Percentiles rank a stretch among this genome's conserved stretches.
Conservation (phyloP, 2,797 vertebrate species). For the Bradypodion pumilum region DNA sequence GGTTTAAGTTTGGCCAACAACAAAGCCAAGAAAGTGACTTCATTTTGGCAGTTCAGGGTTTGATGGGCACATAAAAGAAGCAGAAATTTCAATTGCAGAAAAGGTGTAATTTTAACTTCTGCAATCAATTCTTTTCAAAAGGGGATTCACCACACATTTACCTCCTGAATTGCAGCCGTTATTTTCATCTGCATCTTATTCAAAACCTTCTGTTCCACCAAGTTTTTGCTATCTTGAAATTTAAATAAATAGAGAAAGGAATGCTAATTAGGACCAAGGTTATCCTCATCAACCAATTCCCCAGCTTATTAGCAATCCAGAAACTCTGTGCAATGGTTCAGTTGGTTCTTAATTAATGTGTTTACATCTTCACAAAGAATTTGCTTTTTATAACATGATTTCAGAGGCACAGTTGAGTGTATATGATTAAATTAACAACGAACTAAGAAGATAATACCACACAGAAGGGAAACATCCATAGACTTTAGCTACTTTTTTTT, state of each 20-base stretch:
- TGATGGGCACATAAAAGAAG: too few species aligned
- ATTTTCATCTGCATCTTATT: background rate
- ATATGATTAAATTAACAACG: background rate
- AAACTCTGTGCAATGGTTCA: slow-evolving; percentile 23
- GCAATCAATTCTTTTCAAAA: background rate
- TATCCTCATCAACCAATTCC: slow-evolving; percentile 48
- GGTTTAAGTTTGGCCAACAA: too few species aligned
- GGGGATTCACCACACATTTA: background rate
- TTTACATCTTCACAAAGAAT: slow-evolving; percentile 22
- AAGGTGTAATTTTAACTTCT: background rate
- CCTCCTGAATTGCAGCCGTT: background rate
- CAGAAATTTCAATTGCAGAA: background rate
- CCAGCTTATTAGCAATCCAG: slow-evolving; percentile 49
- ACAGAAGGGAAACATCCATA: too few species aligned
- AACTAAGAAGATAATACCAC: background rate
- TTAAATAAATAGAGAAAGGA: slow-evolving; percentile 35
- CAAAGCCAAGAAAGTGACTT: too few species aligned
- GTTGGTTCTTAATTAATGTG: slow-evolving; percentile 55
- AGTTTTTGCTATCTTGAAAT: slow-evolving; percentile 12
- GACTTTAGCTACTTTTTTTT: too few species aligned
- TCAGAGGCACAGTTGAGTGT: fast-evolving
- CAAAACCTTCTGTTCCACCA: background rate
- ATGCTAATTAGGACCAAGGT: slow-evolving; percentile 51
- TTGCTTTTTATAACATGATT: slow-evolving; percentile 18
- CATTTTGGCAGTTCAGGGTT: too few species aligned